Evolutionary conservation across 2,113 vertebrate species (phyloP).

Genomic region (Trichechus manatus): DNA sequence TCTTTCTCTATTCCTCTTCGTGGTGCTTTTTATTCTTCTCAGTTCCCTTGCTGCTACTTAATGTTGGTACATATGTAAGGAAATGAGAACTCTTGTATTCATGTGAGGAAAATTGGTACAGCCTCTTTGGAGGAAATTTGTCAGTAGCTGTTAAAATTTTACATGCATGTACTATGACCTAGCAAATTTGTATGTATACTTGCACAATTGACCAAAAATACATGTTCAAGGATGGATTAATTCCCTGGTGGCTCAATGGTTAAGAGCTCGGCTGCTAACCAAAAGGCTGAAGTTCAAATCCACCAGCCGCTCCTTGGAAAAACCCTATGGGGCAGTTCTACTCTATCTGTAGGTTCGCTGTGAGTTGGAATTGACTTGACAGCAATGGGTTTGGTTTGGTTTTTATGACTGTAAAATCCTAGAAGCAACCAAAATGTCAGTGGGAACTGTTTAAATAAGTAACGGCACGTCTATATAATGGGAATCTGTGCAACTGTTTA

Average conservation of each 20-base stretch:
- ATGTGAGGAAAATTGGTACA: slow-evolving; percentile 24
- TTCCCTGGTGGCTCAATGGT: too few species aligned
- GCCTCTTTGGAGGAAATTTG: background rate
- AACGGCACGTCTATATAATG: background rate
- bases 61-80: background rate
- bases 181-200: background rate
- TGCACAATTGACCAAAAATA: background rate
- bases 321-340: too few species aligned
- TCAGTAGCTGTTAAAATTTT: slow-evolving; percentile 41
- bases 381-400: too few species aligned
- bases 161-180: background rate
- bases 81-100: background rate
- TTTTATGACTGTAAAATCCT: slow-evolving; percentile 6
- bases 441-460: background rate
- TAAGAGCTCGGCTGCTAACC: too few species aligned
- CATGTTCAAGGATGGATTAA: background rate
- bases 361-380: too few species aligned
- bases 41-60: background rate
- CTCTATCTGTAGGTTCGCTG: too few species aligned
- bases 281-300: too few species aligned
- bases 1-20: background rate
- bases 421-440: background rate
- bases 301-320: too few species aligned
- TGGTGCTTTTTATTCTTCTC: background rate
- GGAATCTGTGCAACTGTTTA: background rate